These are phyloP conservation scores for Trichogramma dendrolimi DNA, from an alignment of 2,888 invertebrate species.

Conservation along the genomic window DNA sequence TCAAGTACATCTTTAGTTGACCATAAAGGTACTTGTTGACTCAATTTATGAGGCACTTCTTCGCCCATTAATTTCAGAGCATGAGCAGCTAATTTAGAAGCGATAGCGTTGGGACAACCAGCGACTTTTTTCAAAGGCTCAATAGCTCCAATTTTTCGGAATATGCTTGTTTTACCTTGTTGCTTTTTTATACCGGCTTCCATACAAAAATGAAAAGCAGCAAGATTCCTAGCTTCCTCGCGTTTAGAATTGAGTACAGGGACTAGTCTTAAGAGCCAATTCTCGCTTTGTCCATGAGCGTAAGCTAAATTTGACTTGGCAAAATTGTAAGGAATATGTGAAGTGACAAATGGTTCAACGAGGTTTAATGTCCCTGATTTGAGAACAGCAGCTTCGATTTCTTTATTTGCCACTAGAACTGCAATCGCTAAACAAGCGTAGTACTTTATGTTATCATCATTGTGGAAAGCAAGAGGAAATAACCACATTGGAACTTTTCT, in stretches of 20 bases:
- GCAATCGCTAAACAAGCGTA: conserved; percentile 98
- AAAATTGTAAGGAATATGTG: conserved; percentile 92
- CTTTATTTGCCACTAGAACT: conserved; percentile 92
- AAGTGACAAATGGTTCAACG: conserved; percentile 93
- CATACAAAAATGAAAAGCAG: conserved; percentile 98
- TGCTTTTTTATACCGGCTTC: conserved; percentile 96
- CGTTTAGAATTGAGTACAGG: conserved; percentile 91
- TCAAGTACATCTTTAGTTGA: conserved; percentile 93
- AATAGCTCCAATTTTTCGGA: conserved; percentile 90
- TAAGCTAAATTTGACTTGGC: conserved; percentile 88
- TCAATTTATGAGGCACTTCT: conserved; percentile 93
- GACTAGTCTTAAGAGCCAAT: conserved; percentile 88
- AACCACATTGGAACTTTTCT: conserved; percentile 93
- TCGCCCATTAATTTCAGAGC: conserved; percentile 90
- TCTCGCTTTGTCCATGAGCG: conserved; percentile 92
- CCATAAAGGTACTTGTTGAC: conserved; percentile 98
- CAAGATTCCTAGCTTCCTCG: conserved; percentile 92
- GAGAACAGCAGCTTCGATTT: conserved; percentile 93
- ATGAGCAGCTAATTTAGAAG: conserved; percentile 94
- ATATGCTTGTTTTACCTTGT: conserved; percentile 85
- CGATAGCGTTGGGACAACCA: conserved; percentile 95
- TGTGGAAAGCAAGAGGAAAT: conserved; percentile 93
- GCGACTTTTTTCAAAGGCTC: conserved; percentile 94
- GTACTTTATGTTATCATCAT: conserved; percentile 95
- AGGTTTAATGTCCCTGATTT: conserved; percentile 95